phyloP scores from a whole-genome alignment of 2,113 vertebrate species.

The Indicator maculatus region DNA sequence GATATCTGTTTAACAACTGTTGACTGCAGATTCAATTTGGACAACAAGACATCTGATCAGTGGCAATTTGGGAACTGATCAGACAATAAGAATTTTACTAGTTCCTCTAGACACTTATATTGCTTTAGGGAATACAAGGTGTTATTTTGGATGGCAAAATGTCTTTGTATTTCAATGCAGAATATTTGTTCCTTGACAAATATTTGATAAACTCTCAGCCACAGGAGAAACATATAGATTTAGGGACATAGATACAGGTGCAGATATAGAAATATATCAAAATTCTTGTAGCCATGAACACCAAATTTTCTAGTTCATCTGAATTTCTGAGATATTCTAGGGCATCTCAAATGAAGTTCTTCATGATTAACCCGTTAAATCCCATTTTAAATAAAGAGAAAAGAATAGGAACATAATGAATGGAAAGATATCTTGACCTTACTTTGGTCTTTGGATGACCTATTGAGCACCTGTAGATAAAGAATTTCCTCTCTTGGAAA shows the following conservation, averaged over 20 bases:
- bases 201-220: neutral
- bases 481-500: neutral
- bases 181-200: neutral
- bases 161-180: neutral
- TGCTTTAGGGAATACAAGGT: neutral
- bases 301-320: neutral
- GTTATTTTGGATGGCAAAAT: neutral
- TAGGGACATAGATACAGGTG: neutral
- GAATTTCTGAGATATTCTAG: neutral
- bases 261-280: neutral
- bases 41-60: neutral
- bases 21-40: neutral
- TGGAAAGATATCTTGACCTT: neutral
- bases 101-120: neutral
- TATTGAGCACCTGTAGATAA: neutral
- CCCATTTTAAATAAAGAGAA: neutral
- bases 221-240: neutral
- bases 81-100: neutral
- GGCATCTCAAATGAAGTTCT: neutral
- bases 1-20: neutral
- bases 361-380: neutral
- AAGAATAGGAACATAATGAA: neutral
- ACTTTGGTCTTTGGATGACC: neutral
- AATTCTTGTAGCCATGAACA: neutral
- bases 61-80: neutral